A percentile compares a stretch with the other conserved stretches of the same genome.
Evolutionary conservation across 2,797 vertebrate genomes (phyloP).

Genomic region (Oryzias dopingdopingensis): DNA sequence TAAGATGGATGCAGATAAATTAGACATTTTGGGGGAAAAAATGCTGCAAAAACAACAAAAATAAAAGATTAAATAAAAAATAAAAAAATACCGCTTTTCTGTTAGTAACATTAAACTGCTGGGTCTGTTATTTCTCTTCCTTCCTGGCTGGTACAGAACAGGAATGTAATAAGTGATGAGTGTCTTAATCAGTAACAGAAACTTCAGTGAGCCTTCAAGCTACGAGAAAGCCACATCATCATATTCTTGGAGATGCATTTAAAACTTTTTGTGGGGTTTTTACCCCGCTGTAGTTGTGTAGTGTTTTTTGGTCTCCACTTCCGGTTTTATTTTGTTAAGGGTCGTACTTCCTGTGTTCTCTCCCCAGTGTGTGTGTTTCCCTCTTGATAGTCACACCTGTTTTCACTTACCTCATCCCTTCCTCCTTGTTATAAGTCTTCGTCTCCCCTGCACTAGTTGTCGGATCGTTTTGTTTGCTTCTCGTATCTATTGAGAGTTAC

Average conservation of each 20-base stretch:
- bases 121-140: conserved; percentile 36
- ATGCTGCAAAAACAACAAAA: conserved; percentile 13
- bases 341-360: too few species aligned
- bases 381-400: too few species aligned
- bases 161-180: conserved; percentile 73
- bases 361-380: too few species aligned
- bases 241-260: conserved; percentile 37
- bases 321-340: too few species aligned
- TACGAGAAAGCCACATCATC: conserved; percentile 49
- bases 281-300: too few species aligned
- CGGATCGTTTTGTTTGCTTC: too few species aligned
- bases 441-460: too few species aligned
- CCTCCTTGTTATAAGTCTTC: too few species aligned
- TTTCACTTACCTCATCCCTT: too few species aligned
- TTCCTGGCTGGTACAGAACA: conserved; percentile 42
- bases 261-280: too few species aligned
- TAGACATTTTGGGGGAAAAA: conserved; percentile 26
- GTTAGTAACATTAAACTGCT: conserved; percentile 44
- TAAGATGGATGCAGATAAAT: conserved; percentile 36
- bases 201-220: conserved; percentile 41
- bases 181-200: conserved; percentile 74
- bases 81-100: neutral
- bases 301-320: too few species aligned
- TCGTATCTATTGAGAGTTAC: too few species aligned
- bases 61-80: conserved; percentile 15